phyloP scores from a whole-genome alignment of 2,113 vertebrate species.

The Anhinga rufa region DNA sequence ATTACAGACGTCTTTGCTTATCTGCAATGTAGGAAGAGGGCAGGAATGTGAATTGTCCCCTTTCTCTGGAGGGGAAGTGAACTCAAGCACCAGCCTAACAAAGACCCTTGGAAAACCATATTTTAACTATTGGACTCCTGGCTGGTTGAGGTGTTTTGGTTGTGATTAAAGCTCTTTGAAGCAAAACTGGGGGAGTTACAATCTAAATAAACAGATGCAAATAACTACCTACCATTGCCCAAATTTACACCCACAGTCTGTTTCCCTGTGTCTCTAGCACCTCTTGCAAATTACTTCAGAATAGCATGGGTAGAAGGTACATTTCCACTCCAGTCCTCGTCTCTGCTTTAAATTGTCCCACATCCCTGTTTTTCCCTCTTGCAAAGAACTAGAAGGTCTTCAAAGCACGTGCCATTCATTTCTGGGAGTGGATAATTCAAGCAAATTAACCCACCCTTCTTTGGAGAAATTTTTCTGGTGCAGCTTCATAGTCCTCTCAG shows the following conservation, averaged over 20 bases:
- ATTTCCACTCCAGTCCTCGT: neutral
- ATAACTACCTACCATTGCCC: neutral
- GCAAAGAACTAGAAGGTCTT: neutral
- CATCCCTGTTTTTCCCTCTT: neutral
- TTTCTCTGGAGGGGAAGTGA: constrained; percentile 39
- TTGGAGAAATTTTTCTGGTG: neutral
- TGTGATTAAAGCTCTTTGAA: neutral
- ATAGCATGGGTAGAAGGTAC: neutral
- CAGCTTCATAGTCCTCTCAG: neutral
- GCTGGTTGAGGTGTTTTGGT: neutral
- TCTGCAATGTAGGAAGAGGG: constrained; percentile 24
- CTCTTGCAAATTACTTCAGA: neutral
- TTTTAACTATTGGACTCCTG: constrained; percentile 19
- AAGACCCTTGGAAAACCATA: neutral
- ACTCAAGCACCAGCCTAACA: constrained; percentile 13
- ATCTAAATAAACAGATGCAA: neutral
- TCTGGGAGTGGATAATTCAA: neutral
- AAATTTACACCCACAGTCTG: neutral
- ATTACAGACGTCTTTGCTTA: constrained; percentile 11
- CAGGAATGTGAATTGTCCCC: constrained; percentile 41
- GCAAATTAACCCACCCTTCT: neutral
- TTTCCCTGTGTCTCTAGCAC: neutral
- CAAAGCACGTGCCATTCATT: neutral
- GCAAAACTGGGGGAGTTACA: neutral
- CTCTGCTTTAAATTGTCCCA: neutral